These are phyloP conservation scores for Lamellibrachia columna DNA, from an alignment of 2,888 invertebrate genomes.

Conservation along the genomic window DNA sequence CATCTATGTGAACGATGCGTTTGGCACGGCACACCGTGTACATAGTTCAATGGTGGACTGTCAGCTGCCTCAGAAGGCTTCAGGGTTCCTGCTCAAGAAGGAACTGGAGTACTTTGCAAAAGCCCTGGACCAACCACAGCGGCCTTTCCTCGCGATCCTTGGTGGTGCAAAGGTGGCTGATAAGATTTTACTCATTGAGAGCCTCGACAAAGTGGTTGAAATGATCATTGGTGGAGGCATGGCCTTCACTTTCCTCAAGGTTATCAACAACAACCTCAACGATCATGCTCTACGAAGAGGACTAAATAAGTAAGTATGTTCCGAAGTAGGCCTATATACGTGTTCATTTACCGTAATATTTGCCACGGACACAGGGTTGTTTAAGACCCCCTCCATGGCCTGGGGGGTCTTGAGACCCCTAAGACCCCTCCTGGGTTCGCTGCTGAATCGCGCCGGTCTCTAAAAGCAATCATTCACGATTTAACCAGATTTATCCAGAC, in stretches of 20 bases:
- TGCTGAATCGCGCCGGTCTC: no score
- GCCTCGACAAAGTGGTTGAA: slow-evolving; percentile 96
- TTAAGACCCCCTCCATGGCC: no score
- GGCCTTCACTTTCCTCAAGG: slow-evolving; percentile 98
- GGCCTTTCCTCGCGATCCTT: slow-evolving; percentile 94
- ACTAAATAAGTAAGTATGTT: no score
- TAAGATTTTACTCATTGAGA: slow-evolving; percentile 97
- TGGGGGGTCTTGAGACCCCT: no score
- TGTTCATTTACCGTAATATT: no score
- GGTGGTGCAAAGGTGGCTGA: slow-evolving; percentile 95
- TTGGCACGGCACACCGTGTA: slow-evolving; percentile 92
- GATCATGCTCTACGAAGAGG: no score
- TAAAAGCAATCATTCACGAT: no score
- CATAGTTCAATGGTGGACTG: slow-evolving; percentile 98
- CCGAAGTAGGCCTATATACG: no score
- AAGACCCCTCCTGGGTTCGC: no score
- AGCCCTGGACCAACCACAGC: slow-evolving; percentile 93
- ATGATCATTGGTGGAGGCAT: slow-evolving; percentile 99
- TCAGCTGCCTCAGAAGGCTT: slow-evolving; percentile 88
- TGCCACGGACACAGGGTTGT: no score
- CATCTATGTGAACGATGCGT: slow-evolving; percentile 98
- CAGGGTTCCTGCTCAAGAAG: slow-evolving; percentile 95
- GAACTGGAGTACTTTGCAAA: slow-evolving; percentile 97
- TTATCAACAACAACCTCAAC: slow-evolving; percentile 74
- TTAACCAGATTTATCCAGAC: no score